Evolutionary conservation across 2,113 vertebrate genomes (phyloP).

Genomic region (Scopus umbretta): DNA sequence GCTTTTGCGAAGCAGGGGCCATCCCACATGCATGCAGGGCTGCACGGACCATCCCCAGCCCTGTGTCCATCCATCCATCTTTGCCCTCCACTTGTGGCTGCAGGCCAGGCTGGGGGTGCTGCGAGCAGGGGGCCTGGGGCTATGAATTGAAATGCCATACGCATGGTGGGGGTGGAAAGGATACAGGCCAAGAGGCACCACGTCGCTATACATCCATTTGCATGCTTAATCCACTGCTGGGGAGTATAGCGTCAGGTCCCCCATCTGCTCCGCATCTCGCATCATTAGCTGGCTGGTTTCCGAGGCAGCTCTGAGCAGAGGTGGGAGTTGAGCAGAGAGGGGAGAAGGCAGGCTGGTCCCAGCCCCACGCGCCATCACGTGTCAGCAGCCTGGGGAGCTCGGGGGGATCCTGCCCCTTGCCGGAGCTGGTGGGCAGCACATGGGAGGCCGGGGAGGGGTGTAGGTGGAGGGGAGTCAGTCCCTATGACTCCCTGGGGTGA

Average conservation of each 20-base stretch:
- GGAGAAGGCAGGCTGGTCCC: neutral
- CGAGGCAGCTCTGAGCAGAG: conserved; percentile 14
- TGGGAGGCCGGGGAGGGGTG: accelerated
- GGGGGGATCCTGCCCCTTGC: neutral
- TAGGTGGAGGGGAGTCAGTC: neutral
- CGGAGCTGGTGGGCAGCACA: neutral
- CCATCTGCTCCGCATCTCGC: conserved; percentile 56
- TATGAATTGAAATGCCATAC: neutral
- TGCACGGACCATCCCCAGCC: accelerated
- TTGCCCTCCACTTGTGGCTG: neutral
- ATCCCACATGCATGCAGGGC: neutral
- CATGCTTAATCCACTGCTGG: conserved; percentile 36
- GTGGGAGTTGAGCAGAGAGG: conserved; percentile 2
- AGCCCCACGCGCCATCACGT: neutral
- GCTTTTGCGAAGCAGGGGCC: neutral
- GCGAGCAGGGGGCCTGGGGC: neutral
- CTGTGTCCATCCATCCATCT: neutral
- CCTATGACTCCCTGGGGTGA: neutral
- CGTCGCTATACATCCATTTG: conserved; percentile 22
- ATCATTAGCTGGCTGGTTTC: conserved; percentile 66
- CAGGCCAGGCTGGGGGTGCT: neutral
- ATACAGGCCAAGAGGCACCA: neutral
- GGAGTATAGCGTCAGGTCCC: conserved; percentile 47
- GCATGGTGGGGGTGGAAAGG: neutral
- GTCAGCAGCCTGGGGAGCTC: neutral